Conservation (phyloP, 30 jellyfish, hydroid and myxozoan species). For the Hydra vulgaris region DNA sequence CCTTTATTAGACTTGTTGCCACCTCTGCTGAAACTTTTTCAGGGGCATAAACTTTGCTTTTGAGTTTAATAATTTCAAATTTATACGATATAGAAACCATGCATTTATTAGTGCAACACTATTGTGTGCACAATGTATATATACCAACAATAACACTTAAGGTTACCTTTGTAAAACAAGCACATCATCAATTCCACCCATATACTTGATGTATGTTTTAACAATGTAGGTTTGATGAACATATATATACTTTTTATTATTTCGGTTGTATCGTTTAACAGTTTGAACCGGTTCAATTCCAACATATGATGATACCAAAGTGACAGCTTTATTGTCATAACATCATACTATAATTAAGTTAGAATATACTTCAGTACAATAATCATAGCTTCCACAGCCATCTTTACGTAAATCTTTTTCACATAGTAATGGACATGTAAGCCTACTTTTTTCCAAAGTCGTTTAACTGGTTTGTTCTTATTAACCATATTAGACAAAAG, state of each 20-base stretch:
- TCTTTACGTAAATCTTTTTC: constrained; percentile 21
- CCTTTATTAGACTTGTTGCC: not conserved
- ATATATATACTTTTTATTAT: not conserved
- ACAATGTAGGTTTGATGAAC: not conserved
- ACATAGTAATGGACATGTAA: too few species aligned
- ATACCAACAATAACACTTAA: constrained; percentile 15
- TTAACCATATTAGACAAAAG: too few species aligned
- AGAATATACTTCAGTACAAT: not conserved
- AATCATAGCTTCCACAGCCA: constrained; percentile 26
- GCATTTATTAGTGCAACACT: constrained; percentile 12
- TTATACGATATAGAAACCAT: constrained; percentile 10
- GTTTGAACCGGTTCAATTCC: constrained; percentile 13
- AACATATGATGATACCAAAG: constrained; percentile 9
- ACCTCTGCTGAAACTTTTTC: not conserved
- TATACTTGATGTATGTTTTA: too few species aligned
- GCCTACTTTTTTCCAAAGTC: too few species aligned
- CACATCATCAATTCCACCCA: constrained; percentile 28
- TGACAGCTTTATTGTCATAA: constrained; percentile 26
- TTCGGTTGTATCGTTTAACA: constrained; percentile 20
- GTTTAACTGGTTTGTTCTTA: too few species aligned
- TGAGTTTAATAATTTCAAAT: not conserved
- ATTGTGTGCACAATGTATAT: constrained; percentile 1
- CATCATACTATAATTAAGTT: constrained; percentile 10
- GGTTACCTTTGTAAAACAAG: not conserved
- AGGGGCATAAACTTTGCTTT: constrained; percentile 15